These are phyloP conservation scores for Synodontis membranacea DNA, from an alignment of 2,113 vertebrate species.

Conservation along the genomic window DNA sequence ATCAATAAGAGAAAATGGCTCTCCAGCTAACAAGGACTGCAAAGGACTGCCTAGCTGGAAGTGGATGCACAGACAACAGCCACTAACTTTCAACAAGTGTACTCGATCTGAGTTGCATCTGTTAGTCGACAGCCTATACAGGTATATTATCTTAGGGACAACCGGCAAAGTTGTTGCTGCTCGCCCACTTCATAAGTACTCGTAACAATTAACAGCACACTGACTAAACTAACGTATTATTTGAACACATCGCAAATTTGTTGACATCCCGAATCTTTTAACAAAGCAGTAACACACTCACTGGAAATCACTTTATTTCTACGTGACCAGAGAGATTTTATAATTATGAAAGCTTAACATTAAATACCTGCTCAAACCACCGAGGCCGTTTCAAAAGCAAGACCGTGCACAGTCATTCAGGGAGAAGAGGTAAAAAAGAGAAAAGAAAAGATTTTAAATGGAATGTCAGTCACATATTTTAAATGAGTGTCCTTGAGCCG, in stretches of 20 bases:
- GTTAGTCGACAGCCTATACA: not conserved
- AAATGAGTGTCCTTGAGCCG: conserved; percentile 44
- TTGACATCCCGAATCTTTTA: conserved; percentile 37
- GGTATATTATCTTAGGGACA: not conserved
- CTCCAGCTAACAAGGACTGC: not conserved
- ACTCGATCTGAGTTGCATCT: conserved; percentile 63
- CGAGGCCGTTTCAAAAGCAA: conserved; percentile 32
- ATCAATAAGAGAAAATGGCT: conserved; percentile 20
- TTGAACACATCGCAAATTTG: conserved; percentile 45
- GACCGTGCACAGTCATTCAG: conserved; percentile 40
- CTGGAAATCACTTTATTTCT: not conserved
- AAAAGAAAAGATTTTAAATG: conserved; percentile 3
- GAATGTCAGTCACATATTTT: conserved; percentile 46
- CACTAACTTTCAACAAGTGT: conserved; percentile 61
- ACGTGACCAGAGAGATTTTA: conserved; percentile 1
- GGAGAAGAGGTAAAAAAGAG: conserved; percentile 1
- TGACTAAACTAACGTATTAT: not conserved
- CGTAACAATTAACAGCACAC: not conserved
- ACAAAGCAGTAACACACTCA: not conserved
- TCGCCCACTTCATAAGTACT: not conserved
- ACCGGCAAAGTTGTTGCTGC: not conserved
- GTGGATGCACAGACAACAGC: not conserved
- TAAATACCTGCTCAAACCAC: conserved; percentile 22
- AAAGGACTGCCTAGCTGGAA: not conserved
- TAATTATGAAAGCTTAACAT: conserved; percentile 33